Conservation (phyloP, 2,797 vertebrate species). For the Sardinella longiceps region DNA sequence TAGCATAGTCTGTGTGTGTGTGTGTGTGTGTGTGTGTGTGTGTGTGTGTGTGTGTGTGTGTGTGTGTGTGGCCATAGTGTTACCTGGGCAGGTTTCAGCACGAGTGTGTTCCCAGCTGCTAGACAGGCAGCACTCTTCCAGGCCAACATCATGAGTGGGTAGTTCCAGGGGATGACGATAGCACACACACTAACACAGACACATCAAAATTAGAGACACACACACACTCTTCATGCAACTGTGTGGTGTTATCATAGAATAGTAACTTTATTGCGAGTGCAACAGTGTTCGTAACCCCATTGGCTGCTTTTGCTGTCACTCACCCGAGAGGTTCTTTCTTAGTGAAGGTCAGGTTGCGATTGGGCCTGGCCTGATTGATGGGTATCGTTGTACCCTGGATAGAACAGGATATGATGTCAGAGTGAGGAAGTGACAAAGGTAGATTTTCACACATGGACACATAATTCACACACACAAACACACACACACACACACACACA, state of each 20-base stretch:
- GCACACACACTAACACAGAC: constrained; percentile 85
- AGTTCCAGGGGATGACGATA: constrained; percentile 97
- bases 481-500: background rate
- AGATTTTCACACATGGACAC: too few species aligned
- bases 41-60: background rate
- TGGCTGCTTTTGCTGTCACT: constrained; percentile 47
- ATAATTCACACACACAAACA: background rate
- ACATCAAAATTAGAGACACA: constrained; percentile 23
- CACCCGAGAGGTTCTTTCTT: constrained; percentile 95
- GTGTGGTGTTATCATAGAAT: too few species aligned
- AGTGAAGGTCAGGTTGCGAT: constrained; percentile 94
- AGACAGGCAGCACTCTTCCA: constrained; percentile 97
- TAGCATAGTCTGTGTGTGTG: background rate
- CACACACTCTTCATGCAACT: too few species aligned
- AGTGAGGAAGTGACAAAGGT: background rate
- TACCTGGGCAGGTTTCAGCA: constrained; percentile 96
- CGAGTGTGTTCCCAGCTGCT: constrained; percentile 92
- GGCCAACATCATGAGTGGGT: constrained; percentile 97
- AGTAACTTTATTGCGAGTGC: too few species aligned
- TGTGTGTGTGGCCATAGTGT: constrained; percentile 29
- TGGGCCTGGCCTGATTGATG: constrained; percentile 95
- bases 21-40: background rate
- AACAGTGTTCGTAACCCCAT: background rate
- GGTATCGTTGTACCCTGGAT: constrained; percentile 93
- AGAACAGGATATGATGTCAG: constrained; percentile 6